phyloP scores from a whole-genome alignment of 2,888 invertebrate species.

The Lasioglossum oenotherae region DNA sequence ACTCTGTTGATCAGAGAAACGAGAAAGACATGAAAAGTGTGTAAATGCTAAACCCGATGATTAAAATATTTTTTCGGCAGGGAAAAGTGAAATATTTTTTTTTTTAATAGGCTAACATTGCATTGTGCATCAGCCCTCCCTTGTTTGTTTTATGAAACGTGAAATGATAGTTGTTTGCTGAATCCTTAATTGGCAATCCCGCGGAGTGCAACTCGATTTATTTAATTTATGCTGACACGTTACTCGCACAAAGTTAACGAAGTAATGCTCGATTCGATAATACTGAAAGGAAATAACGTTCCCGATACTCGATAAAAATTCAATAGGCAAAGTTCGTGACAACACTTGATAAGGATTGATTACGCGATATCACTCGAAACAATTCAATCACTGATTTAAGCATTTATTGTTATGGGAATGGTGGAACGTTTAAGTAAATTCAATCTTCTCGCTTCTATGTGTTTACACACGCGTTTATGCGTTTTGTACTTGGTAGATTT shows the following conservation, averaged over 20 bases:
- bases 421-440: too few relatives aligned
- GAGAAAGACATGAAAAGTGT: background rate
- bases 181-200: conserved; percentile 25
- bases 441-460: too few relatives aligned
- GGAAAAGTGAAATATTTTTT: background rate
- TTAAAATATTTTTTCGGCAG: background rate
- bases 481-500: too few relatives aligned
- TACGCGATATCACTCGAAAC: background rate
- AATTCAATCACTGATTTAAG: background rate
- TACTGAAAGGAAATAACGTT: background rate
- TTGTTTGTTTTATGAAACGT: conserved; percentile 10
- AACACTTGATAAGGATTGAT: background rate
- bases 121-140: background rate
- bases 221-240: conserved; percentile 28
- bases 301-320: background rate
- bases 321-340: background rate
- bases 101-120: background rate
- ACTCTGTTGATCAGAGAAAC: background rate
- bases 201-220: conserved; percentile 18
- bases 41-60: background rate
- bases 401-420: too few relatives aligned
- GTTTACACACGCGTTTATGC: too few relatives aligned
- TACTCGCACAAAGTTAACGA: background rate
- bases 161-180: conserved; percentile 20
- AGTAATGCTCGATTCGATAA: background rate